A percentile compares a stretch with the other conserved stretches of the same genome.
Evolutionary conservation across 1,140 invertebrate species (phyloP).

Genomic region (Megathymus violae): DNA sequence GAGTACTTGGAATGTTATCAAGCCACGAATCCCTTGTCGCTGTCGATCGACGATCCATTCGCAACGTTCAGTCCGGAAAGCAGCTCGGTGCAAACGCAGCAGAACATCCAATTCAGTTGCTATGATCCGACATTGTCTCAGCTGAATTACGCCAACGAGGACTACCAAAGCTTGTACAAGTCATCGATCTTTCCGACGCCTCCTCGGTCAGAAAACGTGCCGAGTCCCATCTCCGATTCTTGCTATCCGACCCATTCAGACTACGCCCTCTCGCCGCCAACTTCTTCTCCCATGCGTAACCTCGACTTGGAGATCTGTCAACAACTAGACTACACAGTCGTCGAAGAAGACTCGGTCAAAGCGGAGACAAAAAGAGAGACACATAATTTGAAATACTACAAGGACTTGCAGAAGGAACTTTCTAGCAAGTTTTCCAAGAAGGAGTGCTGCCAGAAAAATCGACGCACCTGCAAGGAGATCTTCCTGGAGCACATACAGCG

Average conservation of each 20-base stretch:
- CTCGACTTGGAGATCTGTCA: constrained; percentile 63
- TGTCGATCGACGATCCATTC: neutral
- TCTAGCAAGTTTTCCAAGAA: constrained; percentile 53
- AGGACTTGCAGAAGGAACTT: constrained; percentile 68
- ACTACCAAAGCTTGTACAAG: constrained; percentile 17
- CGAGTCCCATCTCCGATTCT: constrained; percentile 59
- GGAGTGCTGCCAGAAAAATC: constrained; percentile 59
- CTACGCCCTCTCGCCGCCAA: constrained; percentile 52
- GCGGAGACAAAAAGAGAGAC: constrained; percentile 28
- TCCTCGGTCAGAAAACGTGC: constrained; percentile 56
- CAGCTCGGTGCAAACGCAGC: neutral
- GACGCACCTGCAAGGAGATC: constrained; percentile 55
- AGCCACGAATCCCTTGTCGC: neutral
- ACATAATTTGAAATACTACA: constrained; percentile 66
- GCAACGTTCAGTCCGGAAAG: neutral
- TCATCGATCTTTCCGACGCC: constrained; percentile 55
- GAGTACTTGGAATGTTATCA: constrained; percentile 17
- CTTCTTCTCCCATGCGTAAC: constrained; percentile 56
- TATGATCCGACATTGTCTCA: neutral
- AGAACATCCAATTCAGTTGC: neutral
- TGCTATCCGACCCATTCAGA: constrained; percentile 47
- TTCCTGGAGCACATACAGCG: constrained; percentile 58
- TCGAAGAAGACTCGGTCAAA: constrained; percentile 26
- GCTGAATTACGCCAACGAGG: constrained; percentile 21
- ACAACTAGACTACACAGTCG: constrained; percentile 38